Base-by-base conservation (phyloP, 2,888 invertebrate species). In the Poecilobothrus nobilitatus region DNA sequence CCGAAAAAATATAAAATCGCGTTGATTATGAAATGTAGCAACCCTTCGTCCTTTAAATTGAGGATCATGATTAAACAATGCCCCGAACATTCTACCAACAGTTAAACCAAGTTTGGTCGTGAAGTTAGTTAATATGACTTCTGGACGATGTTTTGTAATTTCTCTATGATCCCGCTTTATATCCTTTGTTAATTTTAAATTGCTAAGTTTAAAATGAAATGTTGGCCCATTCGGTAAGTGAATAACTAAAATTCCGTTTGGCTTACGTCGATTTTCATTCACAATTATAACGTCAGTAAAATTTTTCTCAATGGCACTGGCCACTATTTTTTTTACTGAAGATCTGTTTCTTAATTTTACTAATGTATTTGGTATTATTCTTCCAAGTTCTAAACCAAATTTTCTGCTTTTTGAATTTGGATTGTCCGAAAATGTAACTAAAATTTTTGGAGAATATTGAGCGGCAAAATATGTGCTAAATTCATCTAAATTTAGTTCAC, bases 1-100 rank as follows among this genome's bases (percentile, higher is more conserved):
- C 69, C 99, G 88, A 80, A 99, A 97, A 84, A 99, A 99, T 75
- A 99, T 94, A 79, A 93, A 99, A 84, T 99, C 99, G 70, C 99
- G 86, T 81, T 99, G 99, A 84, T 99, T 99, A 82, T 99, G 99
- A 81, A 99, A 97, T 41, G 98, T 97, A 71, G 96, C 95, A 0
- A 91, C 95, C 71, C 97, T 86, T 5, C 96, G 86, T 0, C 98
- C 98, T 73, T 88, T 88, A 82, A 97, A 99, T 81, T 99, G 90
- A 0, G 99, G 98, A 81, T 94, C 90, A 81, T 95, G 94, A 81
- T 97, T 97, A 80, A 98, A 98, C 63, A 99, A 80, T 0, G 96
- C 91, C 15, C 95, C 94, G 71, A 98, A 84, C 94, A 97, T 94
- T 74, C 98, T 87, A 0, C 94, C 94, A 65, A 98, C 87, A 0